These are phyloP conservation scores for Coenonympha arcania DNA, from an alignment of 2,888 invertebrate species.

Conservation along the genomic window DNA sequence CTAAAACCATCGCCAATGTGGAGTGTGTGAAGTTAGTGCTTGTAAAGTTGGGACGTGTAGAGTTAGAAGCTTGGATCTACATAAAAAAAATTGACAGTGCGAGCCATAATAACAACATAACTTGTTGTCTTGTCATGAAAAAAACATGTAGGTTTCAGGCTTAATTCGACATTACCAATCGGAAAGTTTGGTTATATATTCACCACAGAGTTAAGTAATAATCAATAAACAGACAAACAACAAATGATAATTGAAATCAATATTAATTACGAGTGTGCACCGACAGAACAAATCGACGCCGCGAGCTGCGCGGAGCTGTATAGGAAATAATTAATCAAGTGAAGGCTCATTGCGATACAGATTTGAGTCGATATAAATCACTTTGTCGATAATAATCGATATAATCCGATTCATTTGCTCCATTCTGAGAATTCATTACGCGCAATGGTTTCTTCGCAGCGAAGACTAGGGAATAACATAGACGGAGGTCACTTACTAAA, in stretches of 20 bases:
- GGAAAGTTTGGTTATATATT: not conserved
- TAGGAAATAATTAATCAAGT: not conserved
- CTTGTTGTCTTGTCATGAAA: no score
- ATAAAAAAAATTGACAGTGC: no score
- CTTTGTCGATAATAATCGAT: not conserved
- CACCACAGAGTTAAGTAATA: not conserved
- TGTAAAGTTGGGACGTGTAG: no score
- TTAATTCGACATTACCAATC: no score
- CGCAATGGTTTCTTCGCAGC: constrained; percentile 6
- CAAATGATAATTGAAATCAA: not conserved
- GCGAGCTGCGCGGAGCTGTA: not conserved
- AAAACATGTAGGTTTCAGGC: no score
- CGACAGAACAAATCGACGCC: not conserved
- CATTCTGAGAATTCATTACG: constrained; percentile 14
- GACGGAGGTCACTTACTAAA: not conserved
- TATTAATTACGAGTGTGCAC: not conserved
- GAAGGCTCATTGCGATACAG: constrained; percentile 9
- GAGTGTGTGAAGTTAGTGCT: no score
- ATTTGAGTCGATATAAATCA: constrained; percentile 15
- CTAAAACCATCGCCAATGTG: no score
- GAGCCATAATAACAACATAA: no score
- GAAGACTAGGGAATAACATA: not conserved
- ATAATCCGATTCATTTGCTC: constrained; percentile 8
- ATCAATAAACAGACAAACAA: not conserved
- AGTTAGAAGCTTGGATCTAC: no score